Percentiles rank a stretch among this genome's conserved stretches.
phyloP scores from a whole-genome alignment of 2,113 vertebrate genomes.

The Sceloporus tristichus region DNA sequence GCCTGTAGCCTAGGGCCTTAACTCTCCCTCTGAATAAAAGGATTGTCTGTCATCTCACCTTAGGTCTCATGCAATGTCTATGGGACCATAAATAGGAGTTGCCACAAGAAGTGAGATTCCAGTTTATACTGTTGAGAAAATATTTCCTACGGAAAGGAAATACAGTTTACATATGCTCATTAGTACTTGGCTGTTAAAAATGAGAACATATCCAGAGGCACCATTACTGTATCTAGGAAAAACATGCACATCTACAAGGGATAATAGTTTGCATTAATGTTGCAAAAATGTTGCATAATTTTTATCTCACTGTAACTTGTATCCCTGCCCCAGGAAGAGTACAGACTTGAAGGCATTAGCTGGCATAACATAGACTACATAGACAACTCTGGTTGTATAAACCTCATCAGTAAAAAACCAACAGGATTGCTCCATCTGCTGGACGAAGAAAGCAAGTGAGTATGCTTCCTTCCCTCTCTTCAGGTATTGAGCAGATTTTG shows the following conservation, averaged over 20 bases:
- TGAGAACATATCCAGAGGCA: background rate
- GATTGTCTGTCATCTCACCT: background rate
- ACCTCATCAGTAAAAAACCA: conserved; percentile 98
- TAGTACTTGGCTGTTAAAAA: background rate
- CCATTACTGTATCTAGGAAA: background rate
- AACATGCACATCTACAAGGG: background rate
- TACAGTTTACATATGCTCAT: background rate
- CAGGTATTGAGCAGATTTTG: background rate
- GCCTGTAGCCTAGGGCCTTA: background rate
- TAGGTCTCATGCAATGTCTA: background rate
- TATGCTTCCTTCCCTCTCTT: conserved; percentile 39
- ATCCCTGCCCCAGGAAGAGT: conserved; percentile 88
- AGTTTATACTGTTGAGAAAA: background rate
- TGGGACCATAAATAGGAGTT: background rate
- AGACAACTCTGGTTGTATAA: conserved; percentile 96
- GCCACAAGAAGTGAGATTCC: no score
- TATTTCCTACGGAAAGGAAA: background rate
- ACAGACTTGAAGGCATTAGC: conserved; percentile 93
- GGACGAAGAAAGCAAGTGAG: conserved; percentile 99
- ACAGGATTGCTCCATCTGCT: conserved; percentile 96
- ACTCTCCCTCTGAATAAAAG: background rate
- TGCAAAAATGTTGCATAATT: background rate
- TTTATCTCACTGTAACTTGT: conserved; percentile 3
- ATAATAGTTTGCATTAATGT: background rate
- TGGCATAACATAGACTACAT: conserved; percentile 98